Percentiles rank a stretch among this genome's conserved stretches.
These are phyloP conservation scores for Fopius arisanus DNA, from an alignment of 1,140 invertebrate species.

Conservation along the genomic window DNA sequence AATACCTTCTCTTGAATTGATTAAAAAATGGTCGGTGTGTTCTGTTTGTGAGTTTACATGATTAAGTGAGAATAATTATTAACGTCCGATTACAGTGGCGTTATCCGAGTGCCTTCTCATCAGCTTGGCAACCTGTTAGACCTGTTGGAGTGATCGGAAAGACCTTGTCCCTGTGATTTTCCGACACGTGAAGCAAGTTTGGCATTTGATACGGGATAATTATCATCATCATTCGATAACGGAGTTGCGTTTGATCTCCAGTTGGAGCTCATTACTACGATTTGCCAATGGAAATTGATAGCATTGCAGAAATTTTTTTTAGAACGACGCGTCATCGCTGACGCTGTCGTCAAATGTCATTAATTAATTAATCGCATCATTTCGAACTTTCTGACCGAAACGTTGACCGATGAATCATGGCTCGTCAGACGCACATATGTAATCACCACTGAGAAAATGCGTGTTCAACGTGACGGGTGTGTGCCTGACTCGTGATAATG, in stretches of 20 bases:
- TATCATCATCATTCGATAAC: too few species aligned
- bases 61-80: background rate
- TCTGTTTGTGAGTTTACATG: background rate
- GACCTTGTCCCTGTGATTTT: background rate
- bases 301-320: too few species aligned
- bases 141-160: background rate
- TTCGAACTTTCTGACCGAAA: background rate
- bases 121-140: background rate
- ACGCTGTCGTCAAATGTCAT: background rate
- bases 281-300: too few species aligned
- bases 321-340: too few species aligned
- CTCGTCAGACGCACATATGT: background rate
- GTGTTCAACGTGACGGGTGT: background rate
- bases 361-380: background rate
- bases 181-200: background rate
- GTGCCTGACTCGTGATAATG: background rate
- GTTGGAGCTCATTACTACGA: too few species aligned
- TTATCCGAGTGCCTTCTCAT: background rate
- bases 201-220: too few species aligned
- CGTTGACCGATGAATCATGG: background rate
- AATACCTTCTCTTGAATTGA: too few species aligned
- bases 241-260: too few species aligned
- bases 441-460: background rate
- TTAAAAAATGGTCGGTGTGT: too few species aligned
- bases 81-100: background rate